Evolutionary conservation across 2,888 invertebrate species (phyloP), one percentile per base, ranked within the genome.

Genomic region (Arrhopalites spinosus): DNA sequence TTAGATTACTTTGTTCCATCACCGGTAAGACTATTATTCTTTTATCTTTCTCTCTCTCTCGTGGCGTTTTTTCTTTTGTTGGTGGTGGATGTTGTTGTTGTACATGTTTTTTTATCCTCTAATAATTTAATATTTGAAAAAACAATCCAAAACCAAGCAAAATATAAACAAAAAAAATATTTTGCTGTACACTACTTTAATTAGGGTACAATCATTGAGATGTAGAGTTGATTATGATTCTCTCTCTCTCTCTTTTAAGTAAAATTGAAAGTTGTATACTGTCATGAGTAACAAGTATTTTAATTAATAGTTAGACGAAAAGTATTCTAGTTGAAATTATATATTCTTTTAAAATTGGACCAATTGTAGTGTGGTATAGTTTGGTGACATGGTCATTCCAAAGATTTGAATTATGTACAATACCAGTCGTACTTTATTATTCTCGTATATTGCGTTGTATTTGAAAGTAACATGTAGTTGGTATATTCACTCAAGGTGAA

Each of bases 1-100:
- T 99, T 78, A 90, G 99, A 84, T 91, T 98, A 76, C 91, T 98
- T 71, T 98, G 97, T 88, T 97, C 96, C 85, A 97, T 98, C 86
- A 96, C 97, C 90, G 98, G 97, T 97, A 93, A 86, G 88, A 63
- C 17, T 69, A 45, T 61, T 25, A n/a, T 59, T 27, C 29, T 2
- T n/a, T 29, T 63, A 2, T 61, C 23, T 27, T 20, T 29, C 36
- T 64, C 30, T 64, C 64, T 64, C 36, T 64, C 29, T 30, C 7
- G 1, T 20, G 5, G 23, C n/a, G 23, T 53, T 7, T 3, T 53
- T 53, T 8, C 2, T 63, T 63, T 8, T 67, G 36, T 3, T 36
- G 36, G 36, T 36, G 36, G 36, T 7, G 3, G 36, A 7, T 36
- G 36, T 36, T 36, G 36, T 36, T 36, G 36, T 36, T 36, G 36